phyloP scores from a whole-genome alignment of 2,797 vertebrate species.

The Austrolebias charrua region DNA sequence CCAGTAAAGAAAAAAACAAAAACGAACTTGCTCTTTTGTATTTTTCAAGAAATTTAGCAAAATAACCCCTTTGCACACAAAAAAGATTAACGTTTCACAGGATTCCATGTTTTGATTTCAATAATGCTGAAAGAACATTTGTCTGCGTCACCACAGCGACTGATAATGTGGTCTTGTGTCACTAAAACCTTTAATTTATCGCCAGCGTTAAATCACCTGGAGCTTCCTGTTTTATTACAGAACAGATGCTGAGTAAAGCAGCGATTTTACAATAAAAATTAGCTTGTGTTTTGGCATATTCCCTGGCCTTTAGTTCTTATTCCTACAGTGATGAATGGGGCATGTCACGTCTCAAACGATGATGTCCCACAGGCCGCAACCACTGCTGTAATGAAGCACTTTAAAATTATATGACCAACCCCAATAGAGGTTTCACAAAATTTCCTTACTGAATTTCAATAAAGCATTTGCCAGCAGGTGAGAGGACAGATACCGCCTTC shows the following conservation, averaged over 20 bases:
- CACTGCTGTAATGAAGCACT: conserved; percentile 77
- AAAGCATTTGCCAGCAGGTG: conserved; percentile 75
- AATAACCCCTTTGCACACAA: neutral
- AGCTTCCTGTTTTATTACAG: conserved; percentile 4
- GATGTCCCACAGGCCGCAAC: conserved; percentile 74
- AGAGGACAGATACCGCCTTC: conserved; percentile 75
- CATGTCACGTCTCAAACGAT: conserved; percentile 73
- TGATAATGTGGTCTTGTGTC: neutral
- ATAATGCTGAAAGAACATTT: neutral
- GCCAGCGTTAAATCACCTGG: neutral
- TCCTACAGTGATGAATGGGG: conserved; percentile 77
- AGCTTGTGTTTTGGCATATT: conserved; percentile 29
- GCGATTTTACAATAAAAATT: conserved; percentile 36
- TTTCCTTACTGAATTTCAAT: conserved; percentile 83
- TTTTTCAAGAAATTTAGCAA: neutral
- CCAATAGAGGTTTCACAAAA: conserved; percentile 77
- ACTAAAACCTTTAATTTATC: conserved; percentile 2
- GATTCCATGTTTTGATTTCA: neutral
- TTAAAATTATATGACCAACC: conserved; percentile 76
- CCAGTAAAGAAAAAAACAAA: neutral
- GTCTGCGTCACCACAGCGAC: neutral
- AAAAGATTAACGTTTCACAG: neutral
- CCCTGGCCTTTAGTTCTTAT: conserved; percentile 60
- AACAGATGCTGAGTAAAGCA: conserved; percentile 6
- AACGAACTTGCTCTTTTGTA: neutral